phyloP scores from a whole-genome alignment of 1,140 invertebrate species.

The Drosophila athabasca region DNA sequence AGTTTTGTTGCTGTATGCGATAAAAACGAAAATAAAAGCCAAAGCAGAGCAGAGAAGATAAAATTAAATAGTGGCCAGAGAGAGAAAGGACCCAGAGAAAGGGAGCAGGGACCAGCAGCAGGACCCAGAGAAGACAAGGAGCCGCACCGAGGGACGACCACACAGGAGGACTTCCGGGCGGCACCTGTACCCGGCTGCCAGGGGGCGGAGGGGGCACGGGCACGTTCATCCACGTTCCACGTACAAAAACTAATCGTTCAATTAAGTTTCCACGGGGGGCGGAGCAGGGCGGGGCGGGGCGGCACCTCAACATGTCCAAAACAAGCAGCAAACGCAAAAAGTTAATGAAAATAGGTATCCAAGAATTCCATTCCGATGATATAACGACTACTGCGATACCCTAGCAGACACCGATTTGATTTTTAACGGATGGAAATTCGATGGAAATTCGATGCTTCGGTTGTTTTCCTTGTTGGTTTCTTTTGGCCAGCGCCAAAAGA shows the following conservation, averaged over 20 bases:
- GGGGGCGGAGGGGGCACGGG: constrained; percentile 17
- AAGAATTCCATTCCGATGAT: background rate
- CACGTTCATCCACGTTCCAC: constrained; percentile 28
- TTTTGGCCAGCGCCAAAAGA: too few relatives aligned
- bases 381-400: too few relatives aligned
- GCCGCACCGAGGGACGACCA: background rate
- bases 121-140: background rate
- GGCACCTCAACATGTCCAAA: constrained; percentile 58
- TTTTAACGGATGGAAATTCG: too few relatives aligned
- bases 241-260: constrained; percentile 80
- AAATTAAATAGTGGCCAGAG: constrained; percentile 73
- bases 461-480: too few relatives aligned
- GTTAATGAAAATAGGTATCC: constrained; percentile 61
- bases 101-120: too few relatives aligned
- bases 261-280: constrained; percentile 58
- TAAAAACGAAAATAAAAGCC: constrained; percentile 71
- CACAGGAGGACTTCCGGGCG: background rate
- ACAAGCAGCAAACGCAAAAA: constrained; percentile 63
- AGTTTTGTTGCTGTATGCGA: constrained; percentile 55
- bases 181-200: background rate
- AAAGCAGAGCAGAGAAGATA: constrained; percentile 65
- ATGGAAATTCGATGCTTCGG: too few relatives aligned
- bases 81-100: background rate
- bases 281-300: background rate
- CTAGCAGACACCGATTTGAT: too few relatives aligned